These are phyloP conservation scores for Glossosoma conforme DNA, from an alignment of 1,140 invertebrate genomes.

Conservation along the genomic window DNA sequence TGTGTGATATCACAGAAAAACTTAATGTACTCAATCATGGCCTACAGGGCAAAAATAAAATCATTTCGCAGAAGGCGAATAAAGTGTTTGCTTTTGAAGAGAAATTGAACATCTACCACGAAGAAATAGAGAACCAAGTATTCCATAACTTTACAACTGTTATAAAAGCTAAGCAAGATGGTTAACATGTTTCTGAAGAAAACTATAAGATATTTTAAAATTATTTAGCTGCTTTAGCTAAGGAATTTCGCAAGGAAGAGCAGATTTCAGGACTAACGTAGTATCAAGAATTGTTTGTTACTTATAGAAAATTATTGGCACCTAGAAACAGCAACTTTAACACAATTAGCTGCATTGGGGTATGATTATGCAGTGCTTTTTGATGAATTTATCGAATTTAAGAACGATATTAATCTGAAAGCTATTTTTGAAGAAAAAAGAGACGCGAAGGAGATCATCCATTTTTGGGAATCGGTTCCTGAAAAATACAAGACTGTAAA, in stretches of 20 bases:
- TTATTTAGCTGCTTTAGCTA: conserved; percentile 12
- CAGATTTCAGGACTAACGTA: conserved; percentile 8
- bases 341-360: too few species aligned
- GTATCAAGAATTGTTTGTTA: too few species aligned
- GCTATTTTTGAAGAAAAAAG: too few species aligned
- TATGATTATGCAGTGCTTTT: too few species aligned
- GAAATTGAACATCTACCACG: too few species aligned
- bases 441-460: too few species aligned
- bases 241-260: conserved; percentile 12
- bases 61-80: conserved; percentile 9
- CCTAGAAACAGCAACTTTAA: too few species aligned
- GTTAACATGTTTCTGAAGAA: conserved; percentile 9
- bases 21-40: conserved; percentile 1
- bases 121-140: background rate
- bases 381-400: too few species aligned
- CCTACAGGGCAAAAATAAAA: conserved; percentile 11
- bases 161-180: conserved; percentile 4
- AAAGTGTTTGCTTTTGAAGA: conserved; percentile 9
- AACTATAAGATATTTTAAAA: conserved; percentile 3
- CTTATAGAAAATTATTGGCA: too few species aligned
- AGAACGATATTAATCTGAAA: too few species aligned
- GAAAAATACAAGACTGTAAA: too few species aligned
- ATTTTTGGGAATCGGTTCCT: too few species aligned
- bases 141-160: conserved; percentile 8
- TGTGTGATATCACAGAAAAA: conserved; percentile 14